These are phyloP conservation scores for Linnaemya vulpina DNA, from an alignment of 2,888 invertebrate species.

Conservation along the genomic window DNA sequence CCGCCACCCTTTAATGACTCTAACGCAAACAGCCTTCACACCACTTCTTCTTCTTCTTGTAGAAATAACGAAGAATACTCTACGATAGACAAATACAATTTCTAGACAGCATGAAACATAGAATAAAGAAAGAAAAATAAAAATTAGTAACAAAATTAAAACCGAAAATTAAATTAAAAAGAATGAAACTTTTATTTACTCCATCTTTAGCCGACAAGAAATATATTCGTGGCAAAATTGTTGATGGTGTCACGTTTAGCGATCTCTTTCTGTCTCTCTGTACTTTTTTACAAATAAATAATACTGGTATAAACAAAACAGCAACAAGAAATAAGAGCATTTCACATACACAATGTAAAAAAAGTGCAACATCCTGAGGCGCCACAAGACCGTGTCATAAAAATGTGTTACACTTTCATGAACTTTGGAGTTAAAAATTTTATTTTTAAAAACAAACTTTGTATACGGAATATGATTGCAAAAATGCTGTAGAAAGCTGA, in stretches of 20 bases:
- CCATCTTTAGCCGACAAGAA: not conserved
- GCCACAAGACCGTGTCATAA: constrained; percentile 63
- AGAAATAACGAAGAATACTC: not conserved
- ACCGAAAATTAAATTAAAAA: constrained; percentile 36
- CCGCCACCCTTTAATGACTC: constrained; percentile 25
- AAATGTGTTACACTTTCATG: constrained; percentile 64
- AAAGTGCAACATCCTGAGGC: constrained; percentile 64
- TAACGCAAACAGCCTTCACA: constrained; percentile 8
- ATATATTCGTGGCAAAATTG: not conserved
- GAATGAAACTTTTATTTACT: constrained; percentile 53
- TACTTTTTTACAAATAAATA: constrained; percentile 22
- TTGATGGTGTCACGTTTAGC: constrained; percentile 1
- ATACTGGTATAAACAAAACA: constrained; percentile 7
- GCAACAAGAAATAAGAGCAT: not conserved
- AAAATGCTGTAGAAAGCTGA: constrained; percentile 2
- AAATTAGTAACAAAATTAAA: constrained; percentile 24
- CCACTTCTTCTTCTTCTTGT: not conserved
- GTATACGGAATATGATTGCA: constrained; percentile 32
- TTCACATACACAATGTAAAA: constrained; percentile 33
- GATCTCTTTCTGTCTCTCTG: not conserved
- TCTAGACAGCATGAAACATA: constrained; percentile 11
- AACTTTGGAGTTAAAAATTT: constrained; percentile 63
- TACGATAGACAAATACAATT: not conserved
- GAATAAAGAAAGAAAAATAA: constrained; percentile 1
- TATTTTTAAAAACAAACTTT: constrained; percentile 58